A percentile compares a stretch with the other conserved stretches of the same genome.
These are phyloP conservation scores for Laothoe populi DNA, from an alignment of 2,888 invertebrate genomes.

Conservation along the genomic window DNA sequence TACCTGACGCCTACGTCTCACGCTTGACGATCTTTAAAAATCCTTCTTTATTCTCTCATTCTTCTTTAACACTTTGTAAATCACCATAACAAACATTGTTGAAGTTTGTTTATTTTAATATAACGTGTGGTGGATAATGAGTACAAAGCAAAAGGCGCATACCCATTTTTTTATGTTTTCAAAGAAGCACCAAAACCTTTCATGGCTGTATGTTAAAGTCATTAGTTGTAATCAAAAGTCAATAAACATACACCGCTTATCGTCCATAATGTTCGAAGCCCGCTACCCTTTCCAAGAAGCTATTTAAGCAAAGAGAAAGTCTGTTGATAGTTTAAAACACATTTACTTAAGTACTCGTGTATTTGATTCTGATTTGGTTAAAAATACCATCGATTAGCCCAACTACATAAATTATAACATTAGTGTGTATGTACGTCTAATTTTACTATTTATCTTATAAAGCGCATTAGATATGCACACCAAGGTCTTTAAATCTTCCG, in stretches of 20 bases:
- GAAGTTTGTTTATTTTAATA: too few relatives aligned
- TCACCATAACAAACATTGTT: too few relatives aligned
- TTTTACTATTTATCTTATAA: background rate
- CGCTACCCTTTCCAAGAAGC: conserved; percentile 21
- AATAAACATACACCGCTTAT: conserved; percentile 22
- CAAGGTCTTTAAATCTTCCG: background rate
- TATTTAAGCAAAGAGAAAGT: conserved; percentile 22
- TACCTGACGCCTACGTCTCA: too few relatives aligned
- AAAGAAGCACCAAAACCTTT: background rate
- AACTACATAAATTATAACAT: background rate
- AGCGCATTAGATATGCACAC: too few relatives aligned
- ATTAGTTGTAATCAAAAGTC: conserved; percentile 21
- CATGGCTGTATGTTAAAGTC: background rate
- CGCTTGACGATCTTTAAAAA: too few relatives aligned
- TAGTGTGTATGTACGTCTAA: background rate
- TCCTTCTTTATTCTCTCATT: too few relatives aligned
- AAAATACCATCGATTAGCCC: background rate
- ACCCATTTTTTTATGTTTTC: background rate
- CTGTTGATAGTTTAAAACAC: conserved; percentile 18
- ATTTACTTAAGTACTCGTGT: conserved; percentile 13
- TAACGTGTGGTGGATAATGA: too few relatives aligned
- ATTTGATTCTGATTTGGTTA: conserved; percentile 7
- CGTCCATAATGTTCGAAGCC: conserved; percentile 12
- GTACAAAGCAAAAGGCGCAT: background rate
- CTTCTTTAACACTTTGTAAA: too few relatives aligned